These are phyloP conservation scores for Mallotus villosus DNA, from an alignment of 2,797 vertebrate genomes.

Conservation along the genomic window DNA sequence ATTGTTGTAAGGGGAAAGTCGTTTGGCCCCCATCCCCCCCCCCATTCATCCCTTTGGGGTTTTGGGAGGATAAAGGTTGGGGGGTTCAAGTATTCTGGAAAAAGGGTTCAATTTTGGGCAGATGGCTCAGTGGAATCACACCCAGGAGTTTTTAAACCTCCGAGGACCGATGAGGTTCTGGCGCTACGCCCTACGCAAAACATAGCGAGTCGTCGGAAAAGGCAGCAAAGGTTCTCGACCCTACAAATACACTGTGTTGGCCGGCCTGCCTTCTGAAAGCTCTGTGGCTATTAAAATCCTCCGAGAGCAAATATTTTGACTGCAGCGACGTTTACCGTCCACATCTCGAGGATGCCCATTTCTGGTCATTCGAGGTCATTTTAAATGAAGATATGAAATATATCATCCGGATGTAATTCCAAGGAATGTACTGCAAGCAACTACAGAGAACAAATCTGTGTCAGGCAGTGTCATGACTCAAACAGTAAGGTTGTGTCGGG, in stretches of 20 bases:
- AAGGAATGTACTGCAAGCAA: neutral
- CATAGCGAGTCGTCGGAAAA: too few relatives aligned
- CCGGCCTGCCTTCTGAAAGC: too few relatives aligned
- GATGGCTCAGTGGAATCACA: slow-evolving; percentile 21
- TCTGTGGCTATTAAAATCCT: too few relatives aligned
- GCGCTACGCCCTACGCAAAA: too few relatives aligned
- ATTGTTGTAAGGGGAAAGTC: neutral
- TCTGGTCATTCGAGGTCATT: neutral
- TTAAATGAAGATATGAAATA: neutral
- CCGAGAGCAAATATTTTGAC: too few relatives aligned
- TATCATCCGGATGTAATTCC: neutral
- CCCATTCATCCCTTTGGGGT: too few relatives aligned
- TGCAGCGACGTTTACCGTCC: neutral
- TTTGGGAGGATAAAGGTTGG: neutral
- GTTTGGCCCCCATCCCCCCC: neutral
- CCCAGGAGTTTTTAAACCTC: neutral
- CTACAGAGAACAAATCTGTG: slow-evolving; percentile 10
- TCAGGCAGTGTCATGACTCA: slow-evolving; percentile 21
- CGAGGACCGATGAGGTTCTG: too few relatives aligned
- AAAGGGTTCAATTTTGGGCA: slow-evolving; percentile 33
- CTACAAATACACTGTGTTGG: too few relatives aligned
- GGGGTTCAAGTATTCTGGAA: slow-evolving; percentile 27
- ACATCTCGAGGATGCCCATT: neutral
- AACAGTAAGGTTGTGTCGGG: slow-evolving; percentile 21
- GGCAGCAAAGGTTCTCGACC: too few relatives aligned